These are phyloP conservation scores for Megaptera novaeangliae DNA, from an alignment of 2,113 vertebrate genomes.

Conservation along the genomic window DNA sequence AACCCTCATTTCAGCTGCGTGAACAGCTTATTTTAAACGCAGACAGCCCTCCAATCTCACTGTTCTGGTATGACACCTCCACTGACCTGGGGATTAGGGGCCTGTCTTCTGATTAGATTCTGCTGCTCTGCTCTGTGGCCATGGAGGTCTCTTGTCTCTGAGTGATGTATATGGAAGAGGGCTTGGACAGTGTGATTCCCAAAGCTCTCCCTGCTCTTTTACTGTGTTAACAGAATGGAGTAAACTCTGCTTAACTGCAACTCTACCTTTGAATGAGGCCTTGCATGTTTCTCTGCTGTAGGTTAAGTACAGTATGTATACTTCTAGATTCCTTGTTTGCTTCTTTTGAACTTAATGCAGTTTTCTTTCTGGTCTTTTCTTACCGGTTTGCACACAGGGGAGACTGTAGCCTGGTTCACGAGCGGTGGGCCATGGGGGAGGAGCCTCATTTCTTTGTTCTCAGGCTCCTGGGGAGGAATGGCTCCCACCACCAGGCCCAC, in stretches of 20 bases:
- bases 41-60: background rate
- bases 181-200: accelerated
- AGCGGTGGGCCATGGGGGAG: background rate
- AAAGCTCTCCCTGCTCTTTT: too few relatives aligned
- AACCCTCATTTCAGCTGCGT: too few relatives aligned
- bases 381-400: background rate
- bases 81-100: background rate
- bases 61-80: accelerated
- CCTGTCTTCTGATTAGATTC: background rate
- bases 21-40: background rate
- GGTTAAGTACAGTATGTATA: accelerated
- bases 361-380: background rate
- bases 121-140: background rate
- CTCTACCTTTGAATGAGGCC: background rate
- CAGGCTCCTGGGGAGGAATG: background rate
- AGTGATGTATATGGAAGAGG: background rate
- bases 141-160: background rate
- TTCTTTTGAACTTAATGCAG: background rate
- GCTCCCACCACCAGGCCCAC: background rate
- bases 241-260: background rate
- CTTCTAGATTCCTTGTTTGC: background rate
- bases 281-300: too few relatives aligned
- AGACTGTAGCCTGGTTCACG: background rate
- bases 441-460: background rate
- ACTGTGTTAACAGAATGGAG: accelerated